phyloP scores from a whole-genome alignment of 2,888 invertebrate species.

The Kryphioiulus occultus region DNA sequence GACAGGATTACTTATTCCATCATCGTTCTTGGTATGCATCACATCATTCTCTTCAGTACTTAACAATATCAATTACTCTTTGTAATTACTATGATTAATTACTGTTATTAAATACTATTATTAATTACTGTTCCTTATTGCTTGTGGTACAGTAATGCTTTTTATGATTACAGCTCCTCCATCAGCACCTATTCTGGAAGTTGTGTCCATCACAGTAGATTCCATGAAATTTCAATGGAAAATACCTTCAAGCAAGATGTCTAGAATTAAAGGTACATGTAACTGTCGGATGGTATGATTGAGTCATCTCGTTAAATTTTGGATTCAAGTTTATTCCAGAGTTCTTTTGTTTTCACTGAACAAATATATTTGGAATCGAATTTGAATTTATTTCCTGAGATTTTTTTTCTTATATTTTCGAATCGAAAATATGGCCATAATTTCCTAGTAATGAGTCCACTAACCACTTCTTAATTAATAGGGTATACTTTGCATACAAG shows the following conservation, averaged over 20 bases:
- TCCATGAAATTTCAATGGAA: constrained; percentile 56
- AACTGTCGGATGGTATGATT: not conserved
- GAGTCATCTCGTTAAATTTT: too few species aligned
- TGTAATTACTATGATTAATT: too few species aligned
- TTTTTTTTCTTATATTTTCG: not conserved
- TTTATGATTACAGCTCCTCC: constrained; percentile 56
- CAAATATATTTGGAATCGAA: too few species aligned
- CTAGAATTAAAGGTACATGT: constrained; percentile 47
- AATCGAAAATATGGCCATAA: too few species aligned
- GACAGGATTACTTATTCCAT: constrained; percentile 49
- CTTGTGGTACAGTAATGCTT: too few species aligned
- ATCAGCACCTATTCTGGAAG: constrained; percentile 55
- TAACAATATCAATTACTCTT: too few species aligned
- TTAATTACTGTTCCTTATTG: not conserved
- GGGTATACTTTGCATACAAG: constrained; percentile 46
- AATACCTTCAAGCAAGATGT: constrained; percentile 28
- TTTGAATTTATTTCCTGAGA: too few species aligned
- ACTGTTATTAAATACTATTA: too few species aligned
- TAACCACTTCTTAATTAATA: too few species aligned
- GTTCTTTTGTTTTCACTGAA: too few species aligned
- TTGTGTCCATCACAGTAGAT: constrained; percentile 53
- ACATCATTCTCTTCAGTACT: not conserved
- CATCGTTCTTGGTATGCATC: constrained; percentile 46
- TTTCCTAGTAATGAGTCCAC: too few species aligned
- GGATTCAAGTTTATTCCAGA: not conserved